Evolutionary conservation across 2,888 invertebrate genomes (phyloP), one percentile per base, ranked within the genome.

Genomic region (Eulithis prunata): DNA sequence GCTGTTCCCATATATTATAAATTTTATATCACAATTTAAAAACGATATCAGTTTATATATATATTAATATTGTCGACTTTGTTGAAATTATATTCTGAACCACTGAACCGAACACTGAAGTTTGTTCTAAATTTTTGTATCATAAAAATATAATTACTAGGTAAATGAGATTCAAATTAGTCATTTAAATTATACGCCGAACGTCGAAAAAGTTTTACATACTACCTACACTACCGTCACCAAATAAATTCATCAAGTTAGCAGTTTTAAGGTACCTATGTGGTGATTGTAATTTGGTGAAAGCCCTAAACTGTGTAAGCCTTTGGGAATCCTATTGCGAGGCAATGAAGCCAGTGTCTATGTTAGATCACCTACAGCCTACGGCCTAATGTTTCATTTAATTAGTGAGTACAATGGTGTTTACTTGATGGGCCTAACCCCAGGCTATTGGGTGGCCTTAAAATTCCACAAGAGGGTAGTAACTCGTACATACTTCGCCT

Each of bases 251-350:
- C 32, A 47, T 28, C 11, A 55, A 54, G 13, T 41, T 14, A 21
- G 28, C 32, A 68, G 59, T 69, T 62, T 45, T 52, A 10, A 10
- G 36, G 60, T 41, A 46, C n/a, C n/a, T n/a, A 21, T 21, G 21
- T 21, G 21, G 62, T 59, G 36, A 57, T 56, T 69, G 55, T 52
- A 64, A 68, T 63, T 56, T 52, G 38, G 53, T 62, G 62, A 65
- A 73, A 73, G 61, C 71, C 73, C 53, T 68, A 62, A 70, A 73
- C 68, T 65, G 63, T 51, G 57, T 71, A 73, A 71, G 70, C 73
- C 71, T 64, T 36, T 21, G 70, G 69, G 71, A 68, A 73, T 69
- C 70, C 70, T 61, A 71, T 69, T 71, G 56, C 36, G 61, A 55
- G 65, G 64, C 64, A 57, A 66, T 66, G 64, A 73, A 71, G 71